Evolutionary conservation across 2,888 invertebrate genomes (phyloP).

Genomic region (Lathronympha strigana): DNA sequence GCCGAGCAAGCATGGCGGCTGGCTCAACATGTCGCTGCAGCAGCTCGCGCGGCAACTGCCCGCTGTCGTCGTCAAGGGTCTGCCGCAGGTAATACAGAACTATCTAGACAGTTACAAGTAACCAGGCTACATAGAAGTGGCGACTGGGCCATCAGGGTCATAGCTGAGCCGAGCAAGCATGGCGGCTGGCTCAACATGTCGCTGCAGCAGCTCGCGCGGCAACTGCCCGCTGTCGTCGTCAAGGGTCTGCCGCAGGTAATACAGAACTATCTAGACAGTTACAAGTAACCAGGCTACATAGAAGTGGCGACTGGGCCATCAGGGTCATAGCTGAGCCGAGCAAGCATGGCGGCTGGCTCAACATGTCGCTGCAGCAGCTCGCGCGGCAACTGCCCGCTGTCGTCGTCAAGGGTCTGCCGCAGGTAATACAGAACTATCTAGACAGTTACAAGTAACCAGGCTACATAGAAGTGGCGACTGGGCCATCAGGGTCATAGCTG

Average conservation of each 20-base stretch:
- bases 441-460: too few species aligned
- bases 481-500: too few species aligned
- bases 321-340: slow-evolving; percentile 85
- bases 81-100: slow-evolving; percentile 87
- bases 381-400: slow-evolving; percentile 91
- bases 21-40: slow-evolving; percentile 89
- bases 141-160: slow-evolving; percentile 89
- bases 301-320: slow-evolving; percentile 87
- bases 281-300: slow-evolving; percentile 88
- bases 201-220: slow-evolving; percentile 89
- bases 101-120: too few species aligned
- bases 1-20: slow-evolving; percentile 80
- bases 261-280: too few species aligned
- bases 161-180: slow-evolving; percentile 80
- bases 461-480: too few species aligned
- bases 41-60: slow-evolving; percentile 91
- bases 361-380: slow-evolving; percentile 89
- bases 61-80: slow-evolving; percentile 93
- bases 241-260: slow-evolving; percentile 92
- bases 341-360: slow-evolving; percentile 85
- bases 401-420: slow-evolving; percentile 93
- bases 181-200: slow-evolving; percentile 88
- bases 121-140: slow-evolving; percentile 86
- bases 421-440: too few species aligned
- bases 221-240: slow-evolving; percentile 92